A percentile compares a stretch with the other conserved stretches of the same genome.
Evolutionary conservation across 2,888 invertebrate genomes (phyloP).

Genomic region (Geotrupes spiniger): DNA sequence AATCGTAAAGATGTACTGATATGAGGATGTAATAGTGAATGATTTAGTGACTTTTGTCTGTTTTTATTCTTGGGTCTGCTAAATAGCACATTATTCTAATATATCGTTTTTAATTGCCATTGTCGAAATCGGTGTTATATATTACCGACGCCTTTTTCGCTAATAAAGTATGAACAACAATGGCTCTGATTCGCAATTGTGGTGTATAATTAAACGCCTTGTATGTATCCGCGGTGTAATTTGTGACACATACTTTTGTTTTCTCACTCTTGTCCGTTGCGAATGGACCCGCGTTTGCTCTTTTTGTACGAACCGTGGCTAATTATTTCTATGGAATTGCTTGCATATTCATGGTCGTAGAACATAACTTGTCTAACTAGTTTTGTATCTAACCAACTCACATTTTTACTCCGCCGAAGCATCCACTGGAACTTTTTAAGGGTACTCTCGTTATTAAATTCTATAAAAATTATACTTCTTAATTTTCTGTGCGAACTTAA

Average conservation of each 20-base stretch:
- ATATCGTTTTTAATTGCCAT: no score
- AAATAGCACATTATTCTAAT: no score
- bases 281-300: background rate
- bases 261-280: conserved; percentile 4
- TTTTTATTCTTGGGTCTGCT: no score
- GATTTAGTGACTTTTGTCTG: no score
- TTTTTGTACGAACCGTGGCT: conserved; percentile 8
- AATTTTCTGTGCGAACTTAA: no score
- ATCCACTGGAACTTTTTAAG: conserved; percentile 6
- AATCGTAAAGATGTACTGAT: no score
- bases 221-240: background rate
- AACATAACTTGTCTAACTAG: conserved; percentile 42
- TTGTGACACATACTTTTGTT: conserved; percentile 6
- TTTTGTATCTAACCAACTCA: conserved; percentile 32
- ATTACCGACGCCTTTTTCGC: background rate
- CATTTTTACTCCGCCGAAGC: background rate
- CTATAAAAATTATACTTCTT: conserved; percentile 1
- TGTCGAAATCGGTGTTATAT: no score
- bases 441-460: conserved; percentile 1
- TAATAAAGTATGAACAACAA: conserved; percentile 3
- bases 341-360: conserved; percentile 41
- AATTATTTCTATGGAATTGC: conserved; percentile 27
- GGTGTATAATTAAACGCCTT: conserved; percentile 4
- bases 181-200: conserved; percentile 2
- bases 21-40: no score